Evolutionary conservation across 2,113 vertebrate genomes (phyloP).

Genomic region (Cebidichthys violaceus): DNA sequence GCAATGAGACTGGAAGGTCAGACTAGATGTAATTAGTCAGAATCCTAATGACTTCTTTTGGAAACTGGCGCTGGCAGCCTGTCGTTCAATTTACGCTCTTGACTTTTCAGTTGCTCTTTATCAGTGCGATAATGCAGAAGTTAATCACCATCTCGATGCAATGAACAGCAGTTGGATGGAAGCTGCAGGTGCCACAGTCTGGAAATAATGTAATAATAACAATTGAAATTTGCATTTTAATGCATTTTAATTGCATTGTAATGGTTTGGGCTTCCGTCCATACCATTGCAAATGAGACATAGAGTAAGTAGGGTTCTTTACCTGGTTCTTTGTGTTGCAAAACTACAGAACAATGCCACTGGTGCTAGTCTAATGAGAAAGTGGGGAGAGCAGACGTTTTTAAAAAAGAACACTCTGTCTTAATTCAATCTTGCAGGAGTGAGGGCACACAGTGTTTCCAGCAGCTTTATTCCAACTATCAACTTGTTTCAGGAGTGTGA

Average conservation of each 20-base stretch:
- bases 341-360: constrained; percentile 1
- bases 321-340: background rate
- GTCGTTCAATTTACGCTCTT: constrained; percentile 53
- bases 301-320: background rate
- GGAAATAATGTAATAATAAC: constrained; percentile 47
- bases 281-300: background rate
- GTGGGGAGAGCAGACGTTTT: background rate
- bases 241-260: constrained; percentile 59
- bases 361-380: background rate
- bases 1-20: constrained; percentile 62
- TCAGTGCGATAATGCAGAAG: constrained; percentile 42
- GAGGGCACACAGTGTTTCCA: background rate
- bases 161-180: constrained; percentile 16
- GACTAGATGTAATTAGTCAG: constrained; percentile 44
- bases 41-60: constrained; percentile 50
- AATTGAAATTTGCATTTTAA: constrained; percentile 60
- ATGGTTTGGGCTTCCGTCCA: constrained; percentile 15
- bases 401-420: background rate
- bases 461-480: constrained; percentile 10
- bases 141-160: constrained; percentile 42
- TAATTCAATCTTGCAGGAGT: background rate
- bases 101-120: constrained; percentile 60
- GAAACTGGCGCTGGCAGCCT: constrained; percentile 37
- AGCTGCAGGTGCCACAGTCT: constrained; percentile 36
- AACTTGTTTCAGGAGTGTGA: constrained; percentile 14